Evolutionary conservation across 53 echinoderm and acorn worm species (phyloP).

Genomic region (Arbacia lixula): DNA sequence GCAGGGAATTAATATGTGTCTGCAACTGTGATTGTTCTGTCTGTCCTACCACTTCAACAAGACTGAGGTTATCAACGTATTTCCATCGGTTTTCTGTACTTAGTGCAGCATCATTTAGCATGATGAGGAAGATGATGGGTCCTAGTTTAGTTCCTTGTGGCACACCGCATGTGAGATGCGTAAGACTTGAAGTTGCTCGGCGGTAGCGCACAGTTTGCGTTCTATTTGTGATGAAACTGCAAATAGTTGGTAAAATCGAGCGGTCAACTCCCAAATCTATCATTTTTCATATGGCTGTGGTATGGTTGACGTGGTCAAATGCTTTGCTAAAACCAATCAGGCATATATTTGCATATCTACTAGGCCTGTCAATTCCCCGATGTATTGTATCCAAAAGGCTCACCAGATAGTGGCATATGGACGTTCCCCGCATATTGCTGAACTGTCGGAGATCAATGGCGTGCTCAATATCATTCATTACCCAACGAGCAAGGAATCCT

Average conservation of each 20-base stretch:
- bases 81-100: constrained; percentile 34
- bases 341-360: constrained; percentile 32
- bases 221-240: constrained; percentile 49
- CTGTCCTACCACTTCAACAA: no score
- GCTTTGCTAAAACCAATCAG: constrained; percentile 56
- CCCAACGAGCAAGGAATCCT: constrained; percentile 50
- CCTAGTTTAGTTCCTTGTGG: constrained; percentile 62
- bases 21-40: no score
- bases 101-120: constrained; percentile 52
- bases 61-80: constrained; percentile 36
- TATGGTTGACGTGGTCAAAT: constrained; percentile 59
- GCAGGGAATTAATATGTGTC: no score
- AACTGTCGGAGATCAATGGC: constrained; percentile 42
- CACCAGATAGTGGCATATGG: constrained; percentile 50
- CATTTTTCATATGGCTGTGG: not conserved
- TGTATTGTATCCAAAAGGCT: constrained; percentile 33
- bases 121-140: constrained; percentile 59
- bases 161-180: constrained; percentile 32
- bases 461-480: constrained; percentile 41
- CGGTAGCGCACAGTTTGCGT: constrained; percentile 26
- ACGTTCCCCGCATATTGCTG: constrained; percentile 51
- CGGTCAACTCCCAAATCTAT: constrained; percentile 33
- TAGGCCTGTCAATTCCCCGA: constrained; percentile 13
- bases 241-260: constrained; percentile 45
- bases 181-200: constrained; percentile 20